Evolutionary conservation across 2,888 invertebrate species (phyloP), one percentile per base, ranked within the genome.

Genomic region (Cistogaster globosa): DNA sequence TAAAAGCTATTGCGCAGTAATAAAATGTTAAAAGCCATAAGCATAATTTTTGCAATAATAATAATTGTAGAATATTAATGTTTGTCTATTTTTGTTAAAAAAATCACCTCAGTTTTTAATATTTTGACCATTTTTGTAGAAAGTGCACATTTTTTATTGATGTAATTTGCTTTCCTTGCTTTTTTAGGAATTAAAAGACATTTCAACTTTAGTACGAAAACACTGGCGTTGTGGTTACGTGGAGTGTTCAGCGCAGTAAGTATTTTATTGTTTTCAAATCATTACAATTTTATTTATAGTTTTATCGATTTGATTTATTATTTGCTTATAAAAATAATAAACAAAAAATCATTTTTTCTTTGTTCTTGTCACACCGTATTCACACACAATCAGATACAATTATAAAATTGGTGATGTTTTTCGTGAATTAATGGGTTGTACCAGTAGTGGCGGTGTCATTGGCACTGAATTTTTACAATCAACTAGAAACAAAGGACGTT

Each of bases 191-290:
- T 92, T 94, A 88, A 93, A 97, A 87, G 98, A 98, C 91, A 97
- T 98, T 88, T 97, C 97, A 32, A 97, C 97, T 91, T 93, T 98
- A 88, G 98, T 98, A 74, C 95, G 97, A 88, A 98, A 98, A 92
- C 98, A 98, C 91, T 98, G 98, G 98, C 97, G 98, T 91, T 97
- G 97, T 90, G 96, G 97, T 22, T 98, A 98, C 91, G 96, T 98
- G 65, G 98, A 98, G 93, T 98, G 98, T 92, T 98, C 98, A 84
- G 98, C 98, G 72, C 97, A 97, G 93, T 98, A 88, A 92, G 92
- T 92, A 88, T 68, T 67, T 18, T 20, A 9, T 12, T 6, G 6
- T 7, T 53, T 53, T 48, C 6, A 0, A 48, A 48, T 48, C 16
- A 1, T 57, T 14, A 16, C 16, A 16, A 6, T 8, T 26, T 32